Percentiles rank a stretch among this genome's conserved stretches.
phyloP scores from a whole-genome alignment of 2,888 invertebrate species.

The Trilocha varians region DNA sequence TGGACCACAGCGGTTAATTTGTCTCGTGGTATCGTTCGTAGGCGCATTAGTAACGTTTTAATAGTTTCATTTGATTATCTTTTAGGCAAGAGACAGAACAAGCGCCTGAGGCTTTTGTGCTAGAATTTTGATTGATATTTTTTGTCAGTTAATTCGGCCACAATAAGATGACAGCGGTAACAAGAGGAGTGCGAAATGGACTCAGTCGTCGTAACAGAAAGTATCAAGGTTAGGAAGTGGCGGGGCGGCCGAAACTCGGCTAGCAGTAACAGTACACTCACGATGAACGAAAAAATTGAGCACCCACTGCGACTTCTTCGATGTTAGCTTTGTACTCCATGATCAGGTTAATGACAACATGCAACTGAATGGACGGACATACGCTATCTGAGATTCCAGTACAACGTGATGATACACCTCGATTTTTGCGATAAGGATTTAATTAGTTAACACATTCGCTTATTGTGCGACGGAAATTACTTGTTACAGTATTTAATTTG shows the following conservation, averaged over 20 bases:
- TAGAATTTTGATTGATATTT: conserved; percentile 74
- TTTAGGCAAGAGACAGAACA: conserved; percentile 50
- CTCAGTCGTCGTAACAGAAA: conserved; percentile 61
- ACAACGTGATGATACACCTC: conserved; percentile 23
- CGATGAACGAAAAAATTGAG: conserved; percentile 50
- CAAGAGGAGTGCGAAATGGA: conserved; percentile 70
- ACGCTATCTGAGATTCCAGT: conserved; percentile 32
- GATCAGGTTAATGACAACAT: conserved; percentile 56
- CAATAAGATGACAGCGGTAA: conserved; percentile 70
- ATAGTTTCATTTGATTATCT: conserved; percentile 39
- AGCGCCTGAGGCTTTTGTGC: conserved; percentile 66
- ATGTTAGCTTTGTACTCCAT: conserved; percentile 50
- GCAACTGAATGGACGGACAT: conserved; percentile 48
- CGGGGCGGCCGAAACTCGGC: conserved; percentile 61
- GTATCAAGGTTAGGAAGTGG: conserved; percentile 68
- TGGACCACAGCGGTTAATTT: conserved; percentile 38
- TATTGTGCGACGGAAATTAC: conserved; percentile 9
- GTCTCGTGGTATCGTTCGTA: conserved; percentile 40
- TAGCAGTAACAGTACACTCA: conserved; percentile 66
- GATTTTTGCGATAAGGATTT: conserved; percentile 36
- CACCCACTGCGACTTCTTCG: conserved; percentile 41
- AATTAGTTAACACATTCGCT: conserved; percentile 37
- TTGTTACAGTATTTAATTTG: conserved; percentile 4
- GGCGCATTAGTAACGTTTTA: conserved; percentile 29
- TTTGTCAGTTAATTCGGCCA: conserved; percentile 68